Conservation (phyloP, 2,113 vertebrate species). For the Recurvirostra avosetta region DNA sequence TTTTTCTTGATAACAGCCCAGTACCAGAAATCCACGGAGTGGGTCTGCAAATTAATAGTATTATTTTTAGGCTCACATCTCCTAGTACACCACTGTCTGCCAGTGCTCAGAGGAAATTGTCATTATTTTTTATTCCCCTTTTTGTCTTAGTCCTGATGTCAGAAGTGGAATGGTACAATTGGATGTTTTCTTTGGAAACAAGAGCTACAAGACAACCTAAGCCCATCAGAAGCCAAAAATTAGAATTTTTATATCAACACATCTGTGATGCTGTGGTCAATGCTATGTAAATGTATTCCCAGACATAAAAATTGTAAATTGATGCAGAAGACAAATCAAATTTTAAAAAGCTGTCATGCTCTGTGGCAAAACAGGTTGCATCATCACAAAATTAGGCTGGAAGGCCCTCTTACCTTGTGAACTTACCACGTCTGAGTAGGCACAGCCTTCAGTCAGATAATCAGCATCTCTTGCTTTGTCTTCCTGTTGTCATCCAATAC, state of each 20-base stretch:
- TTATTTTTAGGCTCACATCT: background rate
- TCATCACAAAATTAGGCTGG: background rate
- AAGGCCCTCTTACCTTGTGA: background rate
- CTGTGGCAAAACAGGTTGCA: background rate
- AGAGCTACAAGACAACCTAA: background rate
- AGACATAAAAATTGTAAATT: background rate
- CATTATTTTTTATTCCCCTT: background rate
- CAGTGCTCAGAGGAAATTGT: background rate
- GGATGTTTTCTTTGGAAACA: background rate
- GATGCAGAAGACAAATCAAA: background rate
- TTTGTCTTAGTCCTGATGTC: background rate
- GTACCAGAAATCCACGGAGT: background rate
- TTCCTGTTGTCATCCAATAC: background rate
- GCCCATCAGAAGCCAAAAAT: background rate
- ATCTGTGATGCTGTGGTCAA: background rate
- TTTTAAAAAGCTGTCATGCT: background rate
- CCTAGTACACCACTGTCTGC: background rate
- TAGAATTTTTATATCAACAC: background rate
- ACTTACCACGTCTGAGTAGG: background rate
- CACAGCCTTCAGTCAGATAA: background rate
- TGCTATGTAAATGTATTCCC: background rate
- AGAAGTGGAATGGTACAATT: background rate
- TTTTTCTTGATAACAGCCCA: background rate
- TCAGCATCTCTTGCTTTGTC: background rate
- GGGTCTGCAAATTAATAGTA: background rate